phyloP scores from a whole-genome alignment of 2,797 vertebrate genomes.

The Periparus ater region DNA sequence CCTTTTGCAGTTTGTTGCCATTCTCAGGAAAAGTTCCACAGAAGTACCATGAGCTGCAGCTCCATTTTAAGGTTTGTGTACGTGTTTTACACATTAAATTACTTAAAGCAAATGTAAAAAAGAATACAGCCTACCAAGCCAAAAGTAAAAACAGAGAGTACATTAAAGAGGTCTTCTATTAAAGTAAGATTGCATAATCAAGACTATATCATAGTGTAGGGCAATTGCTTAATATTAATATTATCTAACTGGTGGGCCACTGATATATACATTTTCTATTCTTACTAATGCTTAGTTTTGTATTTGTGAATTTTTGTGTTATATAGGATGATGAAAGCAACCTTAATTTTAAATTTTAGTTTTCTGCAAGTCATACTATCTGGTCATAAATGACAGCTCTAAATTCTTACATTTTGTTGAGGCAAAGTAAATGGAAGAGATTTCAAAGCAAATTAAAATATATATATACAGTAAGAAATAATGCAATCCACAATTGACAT shows the following conservation, averaged over 20 bases:
- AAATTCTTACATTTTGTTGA: background rate
- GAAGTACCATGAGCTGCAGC: background rate
- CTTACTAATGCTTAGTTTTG: background rate
- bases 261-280: background rate
- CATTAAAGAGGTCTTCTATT: background rate
- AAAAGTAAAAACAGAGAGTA: background rate
- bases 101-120: background rate
- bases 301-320: background rate
- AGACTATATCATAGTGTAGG: fast-evolving
- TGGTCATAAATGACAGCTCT: background rate
- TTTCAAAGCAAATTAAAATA: background rate
- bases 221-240: background rate
- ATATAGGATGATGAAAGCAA: background rate
- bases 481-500: background rate
- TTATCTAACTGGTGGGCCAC: fast-evolving
- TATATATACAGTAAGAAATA: background rate
- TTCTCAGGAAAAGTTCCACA: background rate
- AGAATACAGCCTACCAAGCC: background rate
- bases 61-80: background rate
- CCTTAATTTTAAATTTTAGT: background rate
- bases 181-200: background rate
- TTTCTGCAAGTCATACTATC: background rate
- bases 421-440: background rate
- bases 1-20: background rate
- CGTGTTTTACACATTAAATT: background rate